A percentile compares a stretch with the other conserved stretches of the same genome.
These are phyloP conservation scores for Periparus ater DNA, from an alignment of 2,797 vertebrate species.

Conservation along the genomic window DNA sequence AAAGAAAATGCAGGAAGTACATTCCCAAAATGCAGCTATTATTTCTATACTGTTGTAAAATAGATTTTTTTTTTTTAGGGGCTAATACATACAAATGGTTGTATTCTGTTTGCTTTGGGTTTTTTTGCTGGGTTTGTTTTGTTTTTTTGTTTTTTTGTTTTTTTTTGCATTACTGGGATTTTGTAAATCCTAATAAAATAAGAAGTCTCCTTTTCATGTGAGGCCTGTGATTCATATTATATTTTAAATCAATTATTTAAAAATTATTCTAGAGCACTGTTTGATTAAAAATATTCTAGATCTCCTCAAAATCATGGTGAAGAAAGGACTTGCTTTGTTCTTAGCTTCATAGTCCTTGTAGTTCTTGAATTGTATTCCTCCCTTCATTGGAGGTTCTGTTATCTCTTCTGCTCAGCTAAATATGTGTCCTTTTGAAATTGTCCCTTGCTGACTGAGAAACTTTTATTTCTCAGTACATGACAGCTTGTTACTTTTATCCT, in stretches of 20 bases:
- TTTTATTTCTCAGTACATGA: background rate
- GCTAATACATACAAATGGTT: background rate
- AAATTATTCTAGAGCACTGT: background rate
- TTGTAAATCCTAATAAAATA: conserved; percentile 35
- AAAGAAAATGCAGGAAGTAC: conserved; percentile 62
- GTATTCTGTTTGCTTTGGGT: background rate
- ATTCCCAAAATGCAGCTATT: conserved; percentile 51
- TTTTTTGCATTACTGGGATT: background rate
- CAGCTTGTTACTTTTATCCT: background rate
- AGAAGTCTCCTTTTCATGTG: conserved; percentile 1
- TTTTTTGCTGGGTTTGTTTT: too few species aligned
- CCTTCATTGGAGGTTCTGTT: background rate
- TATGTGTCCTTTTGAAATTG: background rate
- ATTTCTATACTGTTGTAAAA: conserved; percentile 46
- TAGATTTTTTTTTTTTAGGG: conserved; percentile 21
- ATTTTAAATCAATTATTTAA: background rate
- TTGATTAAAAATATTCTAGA: background rate
- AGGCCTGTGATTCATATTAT: conserved; percentile 7
- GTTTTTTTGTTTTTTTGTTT: background rate
- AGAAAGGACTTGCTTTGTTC: background rate
- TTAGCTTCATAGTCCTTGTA: background rate
- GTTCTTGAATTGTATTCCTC: background rate
- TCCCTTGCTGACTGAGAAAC: background rate
- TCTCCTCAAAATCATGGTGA: background rate
- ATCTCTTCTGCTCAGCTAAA: background rate